Base-by-base conservation (phyloP, 1,140 invertebrate genomes). In the Tetraneura akinire region DNA sequence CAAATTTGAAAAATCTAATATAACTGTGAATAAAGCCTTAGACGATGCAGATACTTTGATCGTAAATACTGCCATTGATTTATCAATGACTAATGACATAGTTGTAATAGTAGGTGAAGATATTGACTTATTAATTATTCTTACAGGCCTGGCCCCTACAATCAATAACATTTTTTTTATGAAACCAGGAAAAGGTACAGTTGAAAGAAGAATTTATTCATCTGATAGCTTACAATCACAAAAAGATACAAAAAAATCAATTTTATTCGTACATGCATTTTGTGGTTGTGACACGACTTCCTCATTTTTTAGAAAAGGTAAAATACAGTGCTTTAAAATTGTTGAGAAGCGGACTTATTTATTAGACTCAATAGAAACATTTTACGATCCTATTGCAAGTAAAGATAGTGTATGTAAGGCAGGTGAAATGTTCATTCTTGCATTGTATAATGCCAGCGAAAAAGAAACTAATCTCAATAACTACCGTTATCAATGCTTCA, bases 121-220 rank as follows among this genome's bases (percentile, higher is more conserved):
- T 74, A 74, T 55, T 37, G 71, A 74, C 45, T n/a, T 74, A 26
- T 57, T 74, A 37, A 55, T 74, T 55, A 53, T 74, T 53, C 32
- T n/a, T 0, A 53, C 11, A 53, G 47, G 47, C 42, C 13, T 47
- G 47, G n/a, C 21, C 9, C 11, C 53, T 53, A 55, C 32, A 13
- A 49, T 26, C 21, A 73, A 47, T 53, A 74, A 51, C 18, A 21
- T 74, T 55, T 74, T 53, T 74, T 51, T 74, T 9, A 32, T 53
- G 45, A 74, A 74, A 57, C 47, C 29, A 1, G 71, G 71, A 21
- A 32, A 74, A 53, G 71, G 71, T 37, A 74, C 5, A 57, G n/a
- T 13, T 53, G 23, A 51, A n/a, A 47, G 53, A 57, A 53, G 53
- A 32, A 74, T 73, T 73, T 73, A 73, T 57, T 57, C 21, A 57